Evolutionary conservation across 2,888 invertebrate species (phyloP), one percentile per base, ranked within the genome.

Genomic region (Muschampia plurimacula): DNA sequence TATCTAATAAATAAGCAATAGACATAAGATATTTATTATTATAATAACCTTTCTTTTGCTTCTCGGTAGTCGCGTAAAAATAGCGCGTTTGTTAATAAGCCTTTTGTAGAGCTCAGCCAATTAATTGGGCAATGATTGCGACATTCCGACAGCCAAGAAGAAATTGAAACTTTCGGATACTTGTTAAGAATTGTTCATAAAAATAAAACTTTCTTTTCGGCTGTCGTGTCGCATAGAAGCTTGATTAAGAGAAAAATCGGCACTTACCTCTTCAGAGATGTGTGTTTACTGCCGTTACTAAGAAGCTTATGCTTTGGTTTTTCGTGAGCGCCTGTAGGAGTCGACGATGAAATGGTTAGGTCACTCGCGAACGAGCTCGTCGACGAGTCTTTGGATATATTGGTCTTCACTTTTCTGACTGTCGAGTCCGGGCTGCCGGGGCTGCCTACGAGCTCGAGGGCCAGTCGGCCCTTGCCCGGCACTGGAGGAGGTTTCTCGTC

Each of bases 401-500:
- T 90, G 67, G 87, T 88, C 74, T 88, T 86, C 28, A 84, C 78
- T 64, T 88, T 84, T 55, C 90, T 83, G 36, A 84, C 86, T 28
- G 87, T 80, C 0, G 90, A 81, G 80, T 92, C 91, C 0, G 94
- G 90, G 78, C 92, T 91, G 32, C 89, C 88, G 1, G 90, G 91
- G 73, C 86, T 89, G 12, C 83, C 84, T 52, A 78, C 79, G 44
- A 85, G 78, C 78, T 94, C 95, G 75, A 95, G 83, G 59, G 91
- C 89, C 85, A 95, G 86, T 76, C 95, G 90, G 22, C 94, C 93
- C 81, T 95, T 95, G 67, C 86, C 94, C 78, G 89, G 95, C 87
- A 82, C 96, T 79, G 96, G 95, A 71, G 97, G 96, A 70, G 97
- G 96, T 88, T 97, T 97, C 86, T 97, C 97, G 84, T 97, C 97